Base-by-base conservation (phyloP, 2,797 vertebrate species). In the Bradypus variegatus region DNA sequence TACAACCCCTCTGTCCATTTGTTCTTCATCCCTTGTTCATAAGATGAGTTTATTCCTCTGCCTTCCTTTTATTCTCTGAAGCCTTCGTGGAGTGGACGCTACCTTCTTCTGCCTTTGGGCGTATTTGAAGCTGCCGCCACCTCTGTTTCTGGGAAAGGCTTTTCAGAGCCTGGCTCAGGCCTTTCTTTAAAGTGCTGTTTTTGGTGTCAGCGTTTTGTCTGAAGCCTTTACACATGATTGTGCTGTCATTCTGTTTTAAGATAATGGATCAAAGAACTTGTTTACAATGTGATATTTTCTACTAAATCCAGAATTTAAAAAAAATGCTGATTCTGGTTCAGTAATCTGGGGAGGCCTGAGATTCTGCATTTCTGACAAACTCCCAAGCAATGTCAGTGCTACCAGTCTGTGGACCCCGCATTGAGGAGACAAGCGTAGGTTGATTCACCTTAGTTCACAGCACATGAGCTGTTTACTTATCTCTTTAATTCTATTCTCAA, bases 201-300 rank as follows among this genome's bases (percentile, higher is more conserved):
- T 91, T 86, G 60, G 53, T 87, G 77, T 65, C 70, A 69, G 89
- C 58, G 23, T 93, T 90, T 79, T 4, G 9, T 88, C 75, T 79
- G 86, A 64, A 83, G 80, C 78, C 93, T 89, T 96, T 79, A 19
- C 84, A 85, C 0, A 33, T 92, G 81, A 91, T 92, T 85, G 50
- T 93, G 80, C 64, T 79, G 36, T 84, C n/a, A 67, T 91, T 78
- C 45, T 81, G 12, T 95, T 90, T 88, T 91, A 93, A 95, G 69
- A 80, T 92, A 65, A 87, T 72, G 85, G 62, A 89, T 95, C 84
- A 91, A 0, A 89, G 67, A 48, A 67, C 36, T 85, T 95, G 92
- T 96, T 96, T 96, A 95, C 77, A 95, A 90, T 88, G 91, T 94
- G 77, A 45, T 89, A 77, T 96, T 96, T 96, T 95, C 94, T 96